Base-by-base conservation (phyloP, 2,113 vertebrate genomes). In the Campylomormyrus numenius region DNA sequence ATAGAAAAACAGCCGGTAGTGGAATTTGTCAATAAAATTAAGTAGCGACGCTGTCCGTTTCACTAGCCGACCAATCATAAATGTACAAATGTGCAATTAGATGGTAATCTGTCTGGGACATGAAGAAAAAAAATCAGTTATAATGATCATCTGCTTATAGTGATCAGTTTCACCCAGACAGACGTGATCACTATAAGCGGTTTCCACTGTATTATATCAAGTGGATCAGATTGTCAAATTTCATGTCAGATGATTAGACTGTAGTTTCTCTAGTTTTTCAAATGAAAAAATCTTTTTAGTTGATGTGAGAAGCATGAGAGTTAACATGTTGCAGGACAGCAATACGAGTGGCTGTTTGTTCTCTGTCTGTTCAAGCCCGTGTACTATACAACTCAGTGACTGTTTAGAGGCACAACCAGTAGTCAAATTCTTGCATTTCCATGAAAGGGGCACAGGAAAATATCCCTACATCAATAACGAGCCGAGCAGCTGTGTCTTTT, bases 401-500 rank as follows among this genome's bases (percentile, higher is more conserved):
- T 89, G 90, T 90, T 89, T 70, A 62, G 87, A 45, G 89, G 13
- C 80, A 93, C 88, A 89, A 91, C 89, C 93, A 95, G 93, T 91
- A 94, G 92, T 93, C 90, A 91, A 52, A 92, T 86, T 83, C 89
- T 90, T 85, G 90, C 62, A 21, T 88, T 85, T 53, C 85, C 89
- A 92, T 94, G 74, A 95, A 94, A 93, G 93, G 90, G 89, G 86
- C 89, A 48, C 50, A 53, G 85, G 74, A 91, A 92, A 45, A 66
- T 53, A 52, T 56, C 53, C 27, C 27, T 56, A 87, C 17, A 11
- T 87, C 17, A 53, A 13, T 19, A 10, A 24, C 48, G 74, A 74
- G 45, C 31, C 17, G 50, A 50, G 27, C 31, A 17, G 49, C 35
- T 85, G 15, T 31, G 2, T 89, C 19, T 45, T 35, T 85, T 17